A percentile compares a stretch with the other conserved stretches of the same genome.
These are phyloP conservation scores for Ferrisia virgata DNA, from an alignment of 2,888 invertebrate genomes.

Conservation along the genomic window DNA sequence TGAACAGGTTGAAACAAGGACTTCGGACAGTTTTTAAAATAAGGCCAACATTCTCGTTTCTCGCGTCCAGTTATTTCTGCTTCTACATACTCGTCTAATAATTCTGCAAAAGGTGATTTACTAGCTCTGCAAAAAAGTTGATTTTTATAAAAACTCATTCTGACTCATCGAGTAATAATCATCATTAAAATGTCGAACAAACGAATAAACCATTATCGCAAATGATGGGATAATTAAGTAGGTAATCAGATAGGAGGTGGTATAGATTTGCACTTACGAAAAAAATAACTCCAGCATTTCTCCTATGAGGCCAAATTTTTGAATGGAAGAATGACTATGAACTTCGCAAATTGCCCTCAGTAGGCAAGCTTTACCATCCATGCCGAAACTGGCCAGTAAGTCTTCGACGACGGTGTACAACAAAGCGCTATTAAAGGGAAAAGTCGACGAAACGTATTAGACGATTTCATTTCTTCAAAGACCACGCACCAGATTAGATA, in stretches of 20 bases:
- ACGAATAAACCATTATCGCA: too few relatives aligned
- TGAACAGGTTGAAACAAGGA: slow-evolving; percentile 68
- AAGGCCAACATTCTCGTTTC: slow-evolving; percentile 78
- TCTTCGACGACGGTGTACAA: slow-evolving; percentile 76
- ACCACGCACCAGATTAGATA: not conserved
- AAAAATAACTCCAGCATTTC: slow-evolving; percentile 79
- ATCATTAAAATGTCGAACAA: too few relatives aligned
- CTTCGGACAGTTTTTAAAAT: slow-evolving; percentile 76
- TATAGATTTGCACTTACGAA: slow-evolving; percentile 63
- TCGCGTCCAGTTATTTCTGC: slow-evolving; percentile 75
- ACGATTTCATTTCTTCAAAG: too few relatives aligned
- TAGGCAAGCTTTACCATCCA: slow-evolving; percentile 78
- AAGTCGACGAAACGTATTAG: too few relatives aligned
- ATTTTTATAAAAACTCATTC: too few relatives aligned
- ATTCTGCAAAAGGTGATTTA: slow-evolving; percentile 72
- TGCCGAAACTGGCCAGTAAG: slow-evolving; percentile 73
- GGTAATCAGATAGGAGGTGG: slow-evolving; percentile 1
- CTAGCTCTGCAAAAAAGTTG: slow-evolving; percentile 66
- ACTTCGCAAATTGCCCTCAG: slow-evolving; percentile 81
- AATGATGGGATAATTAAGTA: too few relatives aligned
- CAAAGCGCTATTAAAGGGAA: slow-evolving; percentile 61
- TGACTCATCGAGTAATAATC: too few relatives aligned
- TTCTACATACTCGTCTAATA: slow-evolving; percentile 72
- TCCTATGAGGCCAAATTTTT: slow-evolving; percentile 75
- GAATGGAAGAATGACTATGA: slow-evolving; percentile 72